A percentile compares a stretch with the other conserved stretches of the same genome.
phyloP scores from a whole-genome alignment of 2,113 vertebrate genomes.

The Parus major region DNA sequence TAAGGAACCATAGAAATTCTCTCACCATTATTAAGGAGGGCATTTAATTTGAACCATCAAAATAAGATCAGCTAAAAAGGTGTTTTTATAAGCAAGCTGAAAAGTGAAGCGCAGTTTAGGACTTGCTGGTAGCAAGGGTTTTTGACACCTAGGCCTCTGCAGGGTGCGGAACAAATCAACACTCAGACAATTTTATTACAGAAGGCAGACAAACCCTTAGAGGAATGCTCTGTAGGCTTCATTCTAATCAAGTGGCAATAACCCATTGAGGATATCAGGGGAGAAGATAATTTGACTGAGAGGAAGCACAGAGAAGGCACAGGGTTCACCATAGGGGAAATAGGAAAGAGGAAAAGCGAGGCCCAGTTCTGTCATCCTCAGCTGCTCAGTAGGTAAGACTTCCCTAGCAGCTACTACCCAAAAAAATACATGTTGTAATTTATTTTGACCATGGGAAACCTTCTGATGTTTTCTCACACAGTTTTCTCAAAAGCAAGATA shows the following conservation, averaged over 20 bases:
- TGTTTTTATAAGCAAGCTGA: not conserved
- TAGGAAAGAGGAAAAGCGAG: not conserved
- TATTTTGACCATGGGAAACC: not conserved
- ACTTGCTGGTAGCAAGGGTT: not conserved
- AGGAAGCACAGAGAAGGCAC: not conserved
- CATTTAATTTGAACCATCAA: not conserved
- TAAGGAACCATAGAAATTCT: not conserved
- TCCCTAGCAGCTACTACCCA: not conserved
- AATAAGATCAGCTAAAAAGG: not conserved
- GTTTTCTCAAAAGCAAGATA: not conserved
- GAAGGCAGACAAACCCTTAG: not conserved
- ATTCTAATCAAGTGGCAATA: not conserved
- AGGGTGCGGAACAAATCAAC: not conserved
- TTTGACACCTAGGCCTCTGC: not conserved
- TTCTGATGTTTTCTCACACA: not conserved
- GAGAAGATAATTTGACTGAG: not conserved
- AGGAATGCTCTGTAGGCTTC: not conserved
- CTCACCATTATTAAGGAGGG: accelerated
- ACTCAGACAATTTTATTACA: not conserved
- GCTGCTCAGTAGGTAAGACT: not conserved
- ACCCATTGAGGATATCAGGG: not conserved
- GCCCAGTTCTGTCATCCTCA: not conserved
- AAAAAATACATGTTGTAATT: not conserved
- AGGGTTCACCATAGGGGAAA: not conserved
- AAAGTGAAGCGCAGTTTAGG: not conserved